Base-by-base conservation (phyloP, 2,888 invertebrate genomes). In the Lasioglossum pauxillum region DNA sequence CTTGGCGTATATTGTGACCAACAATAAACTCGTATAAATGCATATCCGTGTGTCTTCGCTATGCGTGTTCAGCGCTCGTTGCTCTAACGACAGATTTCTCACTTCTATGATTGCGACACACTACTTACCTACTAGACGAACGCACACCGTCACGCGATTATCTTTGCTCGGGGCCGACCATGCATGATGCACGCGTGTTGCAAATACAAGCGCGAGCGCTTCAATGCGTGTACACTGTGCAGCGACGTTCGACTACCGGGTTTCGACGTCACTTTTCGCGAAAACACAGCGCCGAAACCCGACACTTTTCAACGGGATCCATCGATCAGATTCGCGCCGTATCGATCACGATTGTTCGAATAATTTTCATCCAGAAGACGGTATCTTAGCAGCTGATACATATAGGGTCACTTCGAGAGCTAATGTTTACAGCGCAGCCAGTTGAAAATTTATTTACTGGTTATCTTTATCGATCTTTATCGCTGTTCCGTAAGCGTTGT, bases 21-120 rank as follows among this genome's bases (percentile, higher is more conserved):
- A 85, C 83, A 75, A 83, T 75, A 83, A 82, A 77, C 67, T 79
- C 80, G 75, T 80, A 73, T 73, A 85, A 64, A 84, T 78, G 64
- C 74, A 74, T 79, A 67, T 83, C 69, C 85, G 81, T 83, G 80
- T 82, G 75, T 82, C 85, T 86, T 86, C 72, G 73, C 67, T 71
- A 75, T 77, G 77, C 85, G 78, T 83, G 86, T 84, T 79, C 82
- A 84, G 73, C 75, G 75, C 84, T 89, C 84, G 85, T 83, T 75
- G 69, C 81, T 83, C 84, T 89, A 88, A 90, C 82, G 89, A 88
- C 88, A 92, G 90, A 91, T 91, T 91, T 91, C 89, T 92, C 91
- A 89, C 91, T 91, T 91, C 86, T 90, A 82, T 84, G 88, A 90
- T 91, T 92, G 89, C 92, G 91, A 91, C 91, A 88, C 91, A 84